phyloP scores from a whole-genome alignment of 2,888 invertebrate species.

The Xylota segnis region DNA sequence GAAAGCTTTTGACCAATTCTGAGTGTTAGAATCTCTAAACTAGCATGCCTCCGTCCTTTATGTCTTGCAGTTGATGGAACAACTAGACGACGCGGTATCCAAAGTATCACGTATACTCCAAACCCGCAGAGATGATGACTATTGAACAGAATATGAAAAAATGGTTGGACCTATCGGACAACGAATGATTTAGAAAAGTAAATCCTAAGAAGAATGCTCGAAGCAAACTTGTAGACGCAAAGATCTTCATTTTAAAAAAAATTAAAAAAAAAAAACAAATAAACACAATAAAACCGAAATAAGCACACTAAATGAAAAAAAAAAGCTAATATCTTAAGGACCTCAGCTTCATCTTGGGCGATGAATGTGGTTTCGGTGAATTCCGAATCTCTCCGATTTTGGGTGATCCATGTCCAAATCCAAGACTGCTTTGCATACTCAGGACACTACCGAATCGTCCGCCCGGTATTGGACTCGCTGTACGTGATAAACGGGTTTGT shows the following conservation, averaged over 20 bases:
- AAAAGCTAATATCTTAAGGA: conserved; percentile 81
- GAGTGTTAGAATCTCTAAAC: too few species aligned
- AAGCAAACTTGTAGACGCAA: conserved; percentile 31
- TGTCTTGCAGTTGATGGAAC: too few species aligned
- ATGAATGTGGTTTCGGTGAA: conserved; percentile 89
- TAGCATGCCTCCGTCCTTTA: too few species aligned
- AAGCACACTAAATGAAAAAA: conserved; percentile 5
- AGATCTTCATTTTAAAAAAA: conserved; percentile 6
- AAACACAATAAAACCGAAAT: conserved; percentile 2
- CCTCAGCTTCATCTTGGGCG: conserved; percentile 97
- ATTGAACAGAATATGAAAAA: too few species aligned
- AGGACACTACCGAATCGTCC: conserved; percentile 87
- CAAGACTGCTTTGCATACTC: conserved; percentile 86
- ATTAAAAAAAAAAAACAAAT: conserved; percentile 31
- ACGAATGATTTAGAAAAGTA: background rate
- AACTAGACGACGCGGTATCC: too few species aligned
- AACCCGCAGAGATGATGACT: too few species aligned
- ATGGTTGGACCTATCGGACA: too few species aligned
- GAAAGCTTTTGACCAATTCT: too few species aligned
- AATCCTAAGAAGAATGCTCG: background rate
- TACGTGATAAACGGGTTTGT: conserved; percentile 80
- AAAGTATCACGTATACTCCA: too few species aligned
- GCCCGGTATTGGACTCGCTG: conserved; percentile 86
- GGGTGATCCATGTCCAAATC: conserved; percentile 85
- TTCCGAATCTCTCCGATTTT: conserved; percentile 86